Evolutionary conservation across 2,797 vertebrate species (phyloP).

Genomic region (Pempheris klunzingeri): DNA sequence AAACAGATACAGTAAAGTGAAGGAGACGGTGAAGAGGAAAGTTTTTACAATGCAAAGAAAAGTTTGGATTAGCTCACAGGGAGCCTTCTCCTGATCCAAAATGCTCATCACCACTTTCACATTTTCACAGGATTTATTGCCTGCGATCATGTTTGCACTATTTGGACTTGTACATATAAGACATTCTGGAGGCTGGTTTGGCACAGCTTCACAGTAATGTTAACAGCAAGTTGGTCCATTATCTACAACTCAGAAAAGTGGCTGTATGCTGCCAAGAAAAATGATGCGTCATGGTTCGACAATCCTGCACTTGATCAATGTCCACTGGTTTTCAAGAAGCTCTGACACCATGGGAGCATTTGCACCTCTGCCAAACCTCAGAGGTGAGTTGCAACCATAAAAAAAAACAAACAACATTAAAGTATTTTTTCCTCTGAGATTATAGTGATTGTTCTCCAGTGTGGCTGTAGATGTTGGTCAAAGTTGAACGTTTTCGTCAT

Average conservation of each 20-base stretch:
- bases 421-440: neutral
- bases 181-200: neutral
- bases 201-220: neutral
- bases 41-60: neutral
- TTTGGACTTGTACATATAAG: neutral
- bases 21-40: neutral
- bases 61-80: neutral
- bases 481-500: neutral
- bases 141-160: neutral
- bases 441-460: neutral
- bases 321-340: neutral
- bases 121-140: neutral
- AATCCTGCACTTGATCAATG: neutral
- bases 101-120: neutral
- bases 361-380: neutral
- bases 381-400: neutral
- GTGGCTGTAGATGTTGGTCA: neutral
- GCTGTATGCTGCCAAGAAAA: too few relatives aligned
- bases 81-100: neutral
- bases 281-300: too few relatives aligned
- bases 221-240: neutral
- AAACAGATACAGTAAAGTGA: neutral
- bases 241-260: neutral
- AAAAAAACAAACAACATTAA: too few relatives aligned
- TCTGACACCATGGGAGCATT: neutral